Evolutionary conservation across 2,888 invertebrate genomes (phyloP).

Genomic region (Iphiclides podalirius): DNA sequence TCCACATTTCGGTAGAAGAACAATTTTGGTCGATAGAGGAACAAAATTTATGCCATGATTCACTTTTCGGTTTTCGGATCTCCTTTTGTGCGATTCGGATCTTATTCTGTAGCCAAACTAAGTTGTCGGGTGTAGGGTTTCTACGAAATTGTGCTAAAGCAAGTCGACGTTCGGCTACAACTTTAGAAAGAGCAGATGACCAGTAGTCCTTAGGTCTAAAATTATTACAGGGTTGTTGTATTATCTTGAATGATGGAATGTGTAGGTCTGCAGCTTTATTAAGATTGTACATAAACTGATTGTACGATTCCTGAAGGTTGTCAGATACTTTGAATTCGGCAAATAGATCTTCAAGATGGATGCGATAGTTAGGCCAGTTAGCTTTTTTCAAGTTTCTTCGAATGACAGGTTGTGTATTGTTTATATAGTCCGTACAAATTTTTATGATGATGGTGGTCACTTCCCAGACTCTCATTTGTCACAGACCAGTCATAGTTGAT

Average conservation of each 20-base stretch:
- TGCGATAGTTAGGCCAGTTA: conserved; percentile 16
- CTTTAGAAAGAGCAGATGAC: conserved; percentile 28
- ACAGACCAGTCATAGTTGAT: conserved; percentile 25
- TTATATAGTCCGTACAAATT: neutral
- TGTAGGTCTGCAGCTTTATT: conserved; percentile 10
- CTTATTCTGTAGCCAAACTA: too few relatives aligned
- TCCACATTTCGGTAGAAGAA: conserved; percentile 25
- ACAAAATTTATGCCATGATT: conserved; percentile 27
- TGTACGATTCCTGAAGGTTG: neutral
- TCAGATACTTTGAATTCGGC: conserved; percentile 19
- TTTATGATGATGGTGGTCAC: conserved; percentile 22
- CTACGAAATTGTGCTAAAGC: conserved; percentile 29
- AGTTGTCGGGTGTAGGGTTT: conserved; percentile 30
- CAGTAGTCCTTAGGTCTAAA: conserved; percentile 33
- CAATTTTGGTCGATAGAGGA: conserved; percentile 16
- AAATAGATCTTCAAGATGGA: conserved; percentile 22
- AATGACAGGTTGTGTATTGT: neutral
- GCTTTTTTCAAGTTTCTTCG: conserved; percentile 29
- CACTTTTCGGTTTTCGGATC: conserved; percentile 21
- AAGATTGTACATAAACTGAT: neutral
- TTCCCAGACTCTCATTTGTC: conserved; percentile 27
- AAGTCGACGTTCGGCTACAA: conserved; percentile 29
- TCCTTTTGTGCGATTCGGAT: too few relatives aligned
- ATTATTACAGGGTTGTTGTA: conserved; percentile 10
- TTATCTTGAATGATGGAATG: neutral